Conservation (phyloP, 2,113 vertebrate genomes). For the Calidris pugnax region DNA sequence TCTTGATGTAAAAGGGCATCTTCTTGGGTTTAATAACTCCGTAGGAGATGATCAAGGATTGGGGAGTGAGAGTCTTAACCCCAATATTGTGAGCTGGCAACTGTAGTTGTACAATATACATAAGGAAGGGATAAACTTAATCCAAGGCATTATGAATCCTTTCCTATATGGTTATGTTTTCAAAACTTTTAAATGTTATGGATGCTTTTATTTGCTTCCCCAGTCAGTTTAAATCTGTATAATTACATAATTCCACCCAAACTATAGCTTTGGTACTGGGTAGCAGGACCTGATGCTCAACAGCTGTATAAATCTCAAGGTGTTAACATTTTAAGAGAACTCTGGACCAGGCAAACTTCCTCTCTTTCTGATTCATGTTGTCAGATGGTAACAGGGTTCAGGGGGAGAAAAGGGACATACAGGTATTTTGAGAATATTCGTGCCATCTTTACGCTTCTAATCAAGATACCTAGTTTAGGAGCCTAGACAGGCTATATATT, state of each 20-base stretch:
- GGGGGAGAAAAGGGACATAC: neutral
- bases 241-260: neutral
- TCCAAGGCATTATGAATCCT: neutral
- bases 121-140: neutral
- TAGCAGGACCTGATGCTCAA: neutral
- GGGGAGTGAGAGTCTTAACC: neutral
- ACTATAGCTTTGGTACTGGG: neutral
- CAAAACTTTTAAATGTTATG: neutral
- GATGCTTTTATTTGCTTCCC: neutral
- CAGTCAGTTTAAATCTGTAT: neutral
- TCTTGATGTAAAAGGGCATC: neutral
- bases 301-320: neutral
- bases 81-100: neutral
- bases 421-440: constrained; percentile 5
- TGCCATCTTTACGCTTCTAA: neutral
- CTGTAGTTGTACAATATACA: neutral
- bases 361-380: neutral
- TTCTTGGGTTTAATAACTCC: neutral
- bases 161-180: neutral
- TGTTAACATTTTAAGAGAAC: neutral
- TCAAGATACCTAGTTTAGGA: neutral
- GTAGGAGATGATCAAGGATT: neutral
- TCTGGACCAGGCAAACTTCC: neutral
- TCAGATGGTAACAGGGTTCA: neutral
- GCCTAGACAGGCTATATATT: neutral